Percentiles rank a stretch among this genome's conserved stretches.
Conservation (phyloP, 2,888 invertebrate genomes). For the Lasioglossum lativentre region DNA sequence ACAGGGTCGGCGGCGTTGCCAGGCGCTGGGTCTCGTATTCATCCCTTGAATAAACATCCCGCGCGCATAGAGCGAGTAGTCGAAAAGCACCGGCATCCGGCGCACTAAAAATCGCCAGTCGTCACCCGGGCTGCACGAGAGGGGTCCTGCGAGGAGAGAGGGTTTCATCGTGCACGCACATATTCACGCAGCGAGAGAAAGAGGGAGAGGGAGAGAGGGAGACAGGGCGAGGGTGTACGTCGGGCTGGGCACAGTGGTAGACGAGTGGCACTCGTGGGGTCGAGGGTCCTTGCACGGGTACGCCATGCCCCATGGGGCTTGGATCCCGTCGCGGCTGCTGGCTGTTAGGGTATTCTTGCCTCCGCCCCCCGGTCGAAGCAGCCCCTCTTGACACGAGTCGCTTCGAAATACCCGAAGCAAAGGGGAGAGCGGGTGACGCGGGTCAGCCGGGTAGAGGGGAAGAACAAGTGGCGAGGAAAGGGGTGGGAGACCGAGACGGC, state of each 20-base stretch:
- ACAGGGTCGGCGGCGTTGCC: conserved; percentile 1
- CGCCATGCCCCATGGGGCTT: conserved; percentile 72
- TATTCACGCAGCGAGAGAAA: neutral
- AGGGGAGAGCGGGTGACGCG: conserved; percentile 41
- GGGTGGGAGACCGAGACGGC: conserved; percentile 64
- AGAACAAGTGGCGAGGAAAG: conserved; percentile 14
- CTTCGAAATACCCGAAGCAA: conserved; percentile 44
- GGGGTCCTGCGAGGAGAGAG: conserved; percentile 33
- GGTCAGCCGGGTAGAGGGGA: conserved; percentile 23
- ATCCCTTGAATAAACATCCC: conserved; percentile 14
- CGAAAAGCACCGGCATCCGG: conserved; percentile 21
- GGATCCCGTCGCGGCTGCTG: conserved; percentile 41
- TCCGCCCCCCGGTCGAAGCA: conserved; percentile 56
- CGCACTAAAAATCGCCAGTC: conserved; percentile 16
- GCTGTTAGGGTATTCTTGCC: conserved; percentile 55
- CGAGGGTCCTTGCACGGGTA: conserved; percentile 68
- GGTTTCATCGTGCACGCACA: conserved; percentile 16
- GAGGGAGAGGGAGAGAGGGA: neutral
- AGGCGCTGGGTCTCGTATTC: conserved; percentile 16
- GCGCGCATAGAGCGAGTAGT: neutral
- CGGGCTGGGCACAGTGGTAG: conserved; percentile 46
- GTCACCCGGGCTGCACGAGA: conserved; percentile 28
- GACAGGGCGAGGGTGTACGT: conserved; percentile 25
- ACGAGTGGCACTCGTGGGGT: conserved; percentile 74
- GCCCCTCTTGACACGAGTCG: conserved; percentile 63